phyloP scores from a whole-genome alignment of 2,888 invertebrate species.

The Eueremaeus valkanovi region DNA sequence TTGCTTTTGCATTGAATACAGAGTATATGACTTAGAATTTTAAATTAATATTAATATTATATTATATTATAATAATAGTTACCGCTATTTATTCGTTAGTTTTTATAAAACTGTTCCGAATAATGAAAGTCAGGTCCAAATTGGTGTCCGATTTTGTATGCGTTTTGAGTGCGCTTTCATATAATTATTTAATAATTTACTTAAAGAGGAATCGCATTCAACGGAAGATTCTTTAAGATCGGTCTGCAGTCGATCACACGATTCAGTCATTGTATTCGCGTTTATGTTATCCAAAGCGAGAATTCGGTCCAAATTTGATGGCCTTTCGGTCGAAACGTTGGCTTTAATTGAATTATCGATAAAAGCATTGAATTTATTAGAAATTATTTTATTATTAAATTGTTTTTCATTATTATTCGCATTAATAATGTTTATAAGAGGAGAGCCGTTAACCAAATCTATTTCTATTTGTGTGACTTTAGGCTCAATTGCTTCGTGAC shows the following conservation, averaged over 20 bases:
- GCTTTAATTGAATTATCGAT: neutral
- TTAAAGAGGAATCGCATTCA: slow-evolving; percentile 18
- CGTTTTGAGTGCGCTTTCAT: neutral
- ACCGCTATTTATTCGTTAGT: slow-evolving; percentile 19
- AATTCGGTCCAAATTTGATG: slow-evolving; percentile 5
- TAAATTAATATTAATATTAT: neutral
- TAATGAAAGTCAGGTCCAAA: neutral
- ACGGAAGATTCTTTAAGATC: slow-evolving; percentile 20
- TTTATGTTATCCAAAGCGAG: neutral
- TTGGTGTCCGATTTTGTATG: neutral
- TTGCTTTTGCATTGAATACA: slow-evolving; percentile 28
- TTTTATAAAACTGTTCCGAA: slow-evolving; percentile 20
- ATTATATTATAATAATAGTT: no score
- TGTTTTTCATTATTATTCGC: no score
- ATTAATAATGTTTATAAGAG: neutral
- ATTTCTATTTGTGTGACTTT: slow-evolving; percentile 16
- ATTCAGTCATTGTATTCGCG: neutral
- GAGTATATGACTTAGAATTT: slow-evolving; percentile 30
- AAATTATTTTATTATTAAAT: neutral
- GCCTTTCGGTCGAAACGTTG: neutral
- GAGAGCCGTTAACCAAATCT: slow-evolving; percentile 6
- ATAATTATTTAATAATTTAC: neutral
- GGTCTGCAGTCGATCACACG: slow-evolving; percentile 7
- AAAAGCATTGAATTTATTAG: neutral
- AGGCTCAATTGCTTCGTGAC: slow-evolving; percentile 6